A percentile compares a stretch with the other conserved stretches of the same genome.
These are phyloP conservation scores for Sturmia bella DNA, from an alignment of 2,888 invertebrate species.

Conservation along the genomic window DNA sequence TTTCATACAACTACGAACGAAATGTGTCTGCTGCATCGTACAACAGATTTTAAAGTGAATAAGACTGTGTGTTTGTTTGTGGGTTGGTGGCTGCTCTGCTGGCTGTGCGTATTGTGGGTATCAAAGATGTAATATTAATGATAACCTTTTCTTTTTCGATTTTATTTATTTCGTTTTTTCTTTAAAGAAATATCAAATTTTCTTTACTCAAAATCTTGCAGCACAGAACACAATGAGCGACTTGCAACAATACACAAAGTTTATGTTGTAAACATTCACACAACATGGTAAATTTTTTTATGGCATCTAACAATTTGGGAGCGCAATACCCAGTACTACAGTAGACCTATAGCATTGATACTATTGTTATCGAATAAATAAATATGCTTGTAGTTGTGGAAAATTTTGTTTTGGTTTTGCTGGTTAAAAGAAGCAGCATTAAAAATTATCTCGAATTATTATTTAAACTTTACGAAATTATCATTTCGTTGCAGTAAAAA, in stretches of 20 bases:
- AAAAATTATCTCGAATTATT: slow-evolving; percentile 39
- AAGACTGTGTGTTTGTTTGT: slow-evolving; percentile 34
- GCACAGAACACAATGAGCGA: background rate
- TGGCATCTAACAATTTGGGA: slow-evolving; percentile 25
- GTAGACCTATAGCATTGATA: slow-evolving; percentile 42
- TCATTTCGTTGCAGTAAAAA: background rate
- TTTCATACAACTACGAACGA: slow-evolving; percentile 3
- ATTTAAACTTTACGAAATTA: slow-evolving; percentile 31
- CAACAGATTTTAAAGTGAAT: slow-evolving; percentile 4
- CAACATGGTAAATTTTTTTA: slow-evolving; percentile 8
- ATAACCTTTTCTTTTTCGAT: slow-evolving; percentile 65
- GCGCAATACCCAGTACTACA: slow-evolving; percentile 54
- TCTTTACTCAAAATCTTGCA: slow-evolving; percentile 41
- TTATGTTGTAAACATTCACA: background rate
- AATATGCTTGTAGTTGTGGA: slow-evolving; percentile 6
- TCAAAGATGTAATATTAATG: slow-evolving; percentile 68
- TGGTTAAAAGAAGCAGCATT: slow-evolving; percentile 30
- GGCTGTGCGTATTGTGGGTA: slow-evolving; percentile 52
- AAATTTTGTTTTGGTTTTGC: slow-evolving; percentile 6
- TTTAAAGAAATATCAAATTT: slow-evolving; percentile 65
- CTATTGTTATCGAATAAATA: slow-evolving; percentile 29
- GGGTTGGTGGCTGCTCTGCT: background rate
- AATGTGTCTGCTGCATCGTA: background rate
- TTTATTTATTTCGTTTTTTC: slow-evolving; percentile 3
- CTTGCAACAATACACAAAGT: slow-evolving; percentile 12